These are phyloP conservation scores for Taurulus bubalis DNA, from an alignment of 2,113 vertebrate species.

Conservation along the genomic window DNA sequence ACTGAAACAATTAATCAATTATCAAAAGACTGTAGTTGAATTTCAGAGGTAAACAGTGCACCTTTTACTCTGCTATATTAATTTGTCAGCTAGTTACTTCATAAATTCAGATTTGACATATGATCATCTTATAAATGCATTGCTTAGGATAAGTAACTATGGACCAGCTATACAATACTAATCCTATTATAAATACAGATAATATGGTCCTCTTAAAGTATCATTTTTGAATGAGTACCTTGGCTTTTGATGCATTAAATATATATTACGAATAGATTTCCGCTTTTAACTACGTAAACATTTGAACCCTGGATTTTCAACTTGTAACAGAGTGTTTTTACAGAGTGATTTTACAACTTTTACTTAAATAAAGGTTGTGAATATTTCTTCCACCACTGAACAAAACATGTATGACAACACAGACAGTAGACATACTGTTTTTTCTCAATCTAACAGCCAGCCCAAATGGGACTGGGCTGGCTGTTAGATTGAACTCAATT, in stretches of 20 bases:
- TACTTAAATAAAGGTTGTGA: background rate
- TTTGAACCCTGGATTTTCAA: background rate
- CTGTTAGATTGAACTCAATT: background rate
- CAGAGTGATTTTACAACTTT: background rate
- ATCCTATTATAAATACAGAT: background rate
- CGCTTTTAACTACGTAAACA: background rate
- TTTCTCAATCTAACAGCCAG: no score
- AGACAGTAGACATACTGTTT: background rate
- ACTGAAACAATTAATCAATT: no score
- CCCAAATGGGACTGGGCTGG: background rate
- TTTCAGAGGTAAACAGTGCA: background rate
- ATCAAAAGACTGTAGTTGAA: no score
- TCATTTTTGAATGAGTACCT: background rate
- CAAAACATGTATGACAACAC: background rate
- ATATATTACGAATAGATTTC: background rate
- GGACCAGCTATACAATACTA: background rate
- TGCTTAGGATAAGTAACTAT: no score
- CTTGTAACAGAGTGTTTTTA: background rate
- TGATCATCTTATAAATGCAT: background rate
- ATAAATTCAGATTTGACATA: background rate
- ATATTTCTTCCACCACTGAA: no score
- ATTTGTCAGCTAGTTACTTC: background rate
- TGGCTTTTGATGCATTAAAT: background rate
- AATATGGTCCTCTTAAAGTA: background rate
- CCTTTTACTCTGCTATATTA: no score